Base-by-base conservation (phyloP, 2,888 invertebrate genomes). In the Pachydiplax longipennis region DNA sequence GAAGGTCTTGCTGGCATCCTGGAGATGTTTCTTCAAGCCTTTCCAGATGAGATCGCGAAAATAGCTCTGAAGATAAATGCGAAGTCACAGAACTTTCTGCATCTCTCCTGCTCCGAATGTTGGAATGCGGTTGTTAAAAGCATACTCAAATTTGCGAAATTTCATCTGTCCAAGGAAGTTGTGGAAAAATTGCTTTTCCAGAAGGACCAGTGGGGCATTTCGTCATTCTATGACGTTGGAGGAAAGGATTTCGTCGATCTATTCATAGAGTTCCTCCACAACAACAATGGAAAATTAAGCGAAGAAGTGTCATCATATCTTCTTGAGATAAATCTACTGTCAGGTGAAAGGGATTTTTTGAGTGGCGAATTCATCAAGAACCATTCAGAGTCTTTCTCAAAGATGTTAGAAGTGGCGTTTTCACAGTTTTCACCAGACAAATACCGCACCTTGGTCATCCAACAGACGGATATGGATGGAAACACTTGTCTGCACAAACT, bases 401-500 rank as follows among this genome's bases (percentile, higher is more conserved):
- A 87, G 61, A 13, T 87, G 37, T 61, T 87, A 10, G 87, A 87
- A n/a, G 35, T 87, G 31, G 87, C 87, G 13, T 87, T 87, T 61
- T 37, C 35, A 13, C 58, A 61, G 37, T 37, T 87, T n/a, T 65
- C 87, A 0, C 65, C 8, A 22, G 61, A 87, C 2, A 35, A 53
- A 12, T 87, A 37, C 65, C 61, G 58, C 6, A 37, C 58, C 13
- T 61, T 87, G 22, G 61, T 87, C 1, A 12, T 87, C 58, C 18
- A 87, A 35, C 87, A 87, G n/a, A 87, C 37, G 0, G 87, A 87
- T 18, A 35, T 61, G 22, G 61, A 87, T 15, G 87, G 87, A 8
- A 87, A 65, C n/a, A 87, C 87, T 37, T 87, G 87, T 37, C n/a
- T 87, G n/a, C 87, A 61, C 37, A 87, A 87, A 13, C 37, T 87